Evolutionary conservation across 2,113 vertebrate genomes (phyloP).

Genomic region (Siniperca chuatsi): DNA sequence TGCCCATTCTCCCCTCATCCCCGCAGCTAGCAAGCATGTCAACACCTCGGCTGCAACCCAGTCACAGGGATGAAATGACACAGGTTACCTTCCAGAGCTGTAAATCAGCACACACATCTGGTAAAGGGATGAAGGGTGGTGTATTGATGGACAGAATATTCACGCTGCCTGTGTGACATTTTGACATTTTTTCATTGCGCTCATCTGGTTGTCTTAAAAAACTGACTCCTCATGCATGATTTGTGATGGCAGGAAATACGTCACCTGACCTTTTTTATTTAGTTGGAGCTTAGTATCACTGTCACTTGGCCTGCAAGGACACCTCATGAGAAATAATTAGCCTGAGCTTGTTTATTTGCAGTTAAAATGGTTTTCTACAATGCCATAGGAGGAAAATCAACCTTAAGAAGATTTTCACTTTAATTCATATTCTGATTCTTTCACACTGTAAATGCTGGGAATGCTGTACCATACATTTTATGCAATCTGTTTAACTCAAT

Average conservation of each 20-base stretch:
- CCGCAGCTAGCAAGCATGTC: conserved; percentile 52
- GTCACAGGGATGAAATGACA: conserved; percentile 51
- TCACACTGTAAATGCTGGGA: background rate
- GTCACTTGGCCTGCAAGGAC: conserved; percentile 4
- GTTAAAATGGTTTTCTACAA: conserved; percentile 4
- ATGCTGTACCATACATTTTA: background rate
- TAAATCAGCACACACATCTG: conserved; percentile 65
- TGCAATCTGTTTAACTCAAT: conserved; percentile 4
- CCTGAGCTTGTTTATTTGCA: background rate
- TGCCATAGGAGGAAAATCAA: background rate
- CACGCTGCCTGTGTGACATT: conserved; percentile 34
- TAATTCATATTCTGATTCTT: background rate
- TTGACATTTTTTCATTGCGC: conserved; percentile 29
- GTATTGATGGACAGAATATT: conserved; percentile 37
- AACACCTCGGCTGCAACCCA: conserved; percentile 50
- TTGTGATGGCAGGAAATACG: conserved; percentile 27
- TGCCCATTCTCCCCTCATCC: background rate
- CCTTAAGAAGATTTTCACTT: background rate
- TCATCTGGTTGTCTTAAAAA: conserved; percentile 33
- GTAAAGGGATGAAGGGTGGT: conserved; percentile 22
- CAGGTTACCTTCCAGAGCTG: conserved; percentile 34
- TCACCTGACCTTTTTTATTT: conserved; percentile 27
- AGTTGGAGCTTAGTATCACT: conserved; percentile 17
- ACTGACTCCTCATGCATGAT: conserved; percentile 19
- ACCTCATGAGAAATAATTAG: background rate